Base-by-base conservation (phyloP, 2,113 vertebrate genomes). In the Dascyllus trimaculatus region DNA sequence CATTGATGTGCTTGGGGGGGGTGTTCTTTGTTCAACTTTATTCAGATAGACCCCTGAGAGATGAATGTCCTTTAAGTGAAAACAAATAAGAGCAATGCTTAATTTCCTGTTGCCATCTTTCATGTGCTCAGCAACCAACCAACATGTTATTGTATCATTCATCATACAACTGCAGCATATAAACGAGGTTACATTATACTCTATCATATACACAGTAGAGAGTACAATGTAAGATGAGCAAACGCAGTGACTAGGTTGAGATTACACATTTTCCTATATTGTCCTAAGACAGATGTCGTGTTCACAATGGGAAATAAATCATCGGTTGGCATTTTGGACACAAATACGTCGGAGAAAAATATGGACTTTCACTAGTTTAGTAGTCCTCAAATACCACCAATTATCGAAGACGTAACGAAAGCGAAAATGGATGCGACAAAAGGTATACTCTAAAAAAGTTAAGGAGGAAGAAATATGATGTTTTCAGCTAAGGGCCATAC, bases 1-100 rank as follows among this genome's bases (percentile, higher is more conserved):
- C 71, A 85, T 58, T 62, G 73, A 67, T 69, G 58, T 75, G 52
- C 67, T 77, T 49, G 25, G n/a, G 32, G 22, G 32, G 22, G 46
- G 26, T 43, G 38, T 35, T 85, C 38, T 81, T 82, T 75, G 64
- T 82, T 75, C 25, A 64, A 63, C 38, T 80, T 67, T 58, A 80
- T 83, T 78, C 46, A 85, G 83, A 91, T 66, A 63, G 64, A 86
- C 86, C 81, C 51, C 66, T 17, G 24, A 60, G 66, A 70, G 67
- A 76, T 63, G 24, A 72, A 74, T 76, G 45, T 75, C 22, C 56
- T 71, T 82, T 80, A 83, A 68, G 56, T 35, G 46, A 78, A 60
- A 87, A 85, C 13, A 58, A 85, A 78, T 48, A 52, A 66, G 38
- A 82, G 19, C 21, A 73, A 58, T 69, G 63, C 11, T 61, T 53